These are phyloP conservation scores for Meda fulgida DNA, from an alignment of 2,797 vertebrate genomes.

Conservation along the genomic window DNA sequence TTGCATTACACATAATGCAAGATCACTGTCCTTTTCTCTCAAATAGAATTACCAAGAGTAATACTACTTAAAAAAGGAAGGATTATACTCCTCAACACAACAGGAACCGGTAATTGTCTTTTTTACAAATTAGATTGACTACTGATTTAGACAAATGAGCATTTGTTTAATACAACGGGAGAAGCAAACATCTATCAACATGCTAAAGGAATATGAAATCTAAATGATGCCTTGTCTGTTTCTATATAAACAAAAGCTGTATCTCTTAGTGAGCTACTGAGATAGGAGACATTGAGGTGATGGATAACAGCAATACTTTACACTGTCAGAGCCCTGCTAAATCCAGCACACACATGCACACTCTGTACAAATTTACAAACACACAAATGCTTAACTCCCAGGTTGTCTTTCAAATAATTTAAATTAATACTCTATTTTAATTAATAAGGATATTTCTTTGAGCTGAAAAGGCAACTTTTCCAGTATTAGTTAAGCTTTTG, in stretches of 20 bases:
- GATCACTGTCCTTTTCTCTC: background rate
- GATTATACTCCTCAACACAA: constrained; percentile 51
- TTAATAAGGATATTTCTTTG: background rate
- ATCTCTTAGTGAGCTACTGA: constrained; percentile 14
- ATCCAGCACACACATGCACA: constrained; percentile 12
- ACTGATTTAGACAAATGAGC: constrained; percentile 59
- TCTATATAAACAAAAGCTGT: constrained; percentile 37
- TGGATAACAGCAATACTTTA: constrained; percentile 22
- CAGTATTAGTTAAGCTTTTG: constrained; percentile 21
- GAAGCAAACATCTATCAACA: constrained; percentile 53
- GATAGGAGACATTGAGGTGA: constrained; percentile 20
- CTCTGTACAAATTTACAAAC: background rate
- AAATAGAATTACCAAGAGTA: constrained; percentile 17
- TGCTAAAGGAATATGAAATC: constrained; percentile 56
- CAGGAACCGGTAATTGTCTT: constrained; percentile 70
- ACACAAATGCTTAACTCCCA: background rate
- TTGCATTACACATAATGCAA: background rate
- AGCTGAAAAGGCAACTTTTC: background rate
- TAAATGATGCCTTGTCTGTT: constrained; percentile 48
- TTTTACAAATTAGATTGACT: constrained; percentile 70
- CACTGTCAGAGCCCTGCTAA: constrained; percentile 34
- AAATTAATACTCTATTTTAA: background rate
- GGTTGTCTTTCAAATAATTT: background rate
- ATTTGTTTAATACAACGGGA: constrained; percentile 61
- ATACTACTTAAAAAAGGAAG: constrained; percentile 44